These are phyloP conservation scores for Avahi laniger DNA, from an alignment of 2,797 vertebrate genomes.

Conservation along the genomic window DNA sequence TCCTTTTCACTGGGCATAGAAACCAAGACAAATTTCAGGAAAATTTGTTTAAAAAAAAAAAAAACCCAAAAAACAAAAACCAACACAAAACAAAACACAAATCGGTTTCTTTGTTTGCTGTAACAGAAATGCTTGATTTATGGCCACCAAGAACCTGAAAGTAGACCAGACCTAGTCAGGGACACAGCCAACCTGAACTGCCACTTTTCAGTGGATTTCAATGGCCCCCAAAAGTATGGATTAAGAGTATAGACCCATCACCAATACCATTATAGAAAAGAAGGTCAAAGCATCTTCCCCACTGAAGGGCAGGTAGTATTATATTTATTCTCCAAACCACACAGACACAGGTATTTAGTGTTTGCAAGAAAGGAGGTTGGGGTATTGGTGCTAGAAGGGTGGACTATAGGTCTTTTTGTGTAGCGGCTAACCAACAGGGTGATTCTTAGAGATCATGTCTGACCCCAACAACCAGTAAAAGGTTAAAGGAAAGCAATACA, in stretches of 20 bases:
- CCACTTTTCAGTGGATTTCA: not conserved
- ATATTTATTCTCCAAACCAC: not conserved
- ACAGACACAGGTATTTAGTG: not conserved
- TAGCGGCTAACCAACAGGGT: not conserved
- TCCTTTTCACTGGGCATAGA: not conserved
- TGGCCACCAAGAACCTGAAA: not conserved
- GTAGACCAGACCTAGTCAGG: not conserved
- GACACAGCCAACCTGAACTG: not conserved
- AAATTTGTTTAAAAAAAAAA: not conserved
- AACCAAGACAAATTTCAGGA: not conserved
- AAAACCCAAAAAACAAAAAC: not conserved
- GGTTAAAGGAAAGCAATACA: not conserved
- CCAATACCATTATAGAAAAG: not conserved
- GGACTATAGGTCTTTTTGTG: not conserved
- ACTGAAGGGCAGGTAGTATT: not conserved
- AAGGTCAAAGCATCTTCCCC: not conserved
- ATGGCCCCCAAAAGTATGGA: not conserved
- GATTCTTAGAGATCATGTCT: not conserved
- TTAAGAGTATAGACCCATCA: not conserved
- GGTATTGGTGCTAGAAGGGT: not conserved
- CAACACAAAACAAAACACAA: not conserved
- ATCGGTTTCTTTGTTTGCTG: not conserved
- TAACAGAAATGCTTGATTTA: constrained; percentile 29
- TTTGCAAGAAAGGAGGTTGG: not conserved
- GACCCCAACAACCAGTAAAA: not conserved